These are phyloP conservation scores for Rhorus exstirpatorius DNA, from an alignment of 2,888 invertebrate genomes.

Conservation along the genomic window DNA sequence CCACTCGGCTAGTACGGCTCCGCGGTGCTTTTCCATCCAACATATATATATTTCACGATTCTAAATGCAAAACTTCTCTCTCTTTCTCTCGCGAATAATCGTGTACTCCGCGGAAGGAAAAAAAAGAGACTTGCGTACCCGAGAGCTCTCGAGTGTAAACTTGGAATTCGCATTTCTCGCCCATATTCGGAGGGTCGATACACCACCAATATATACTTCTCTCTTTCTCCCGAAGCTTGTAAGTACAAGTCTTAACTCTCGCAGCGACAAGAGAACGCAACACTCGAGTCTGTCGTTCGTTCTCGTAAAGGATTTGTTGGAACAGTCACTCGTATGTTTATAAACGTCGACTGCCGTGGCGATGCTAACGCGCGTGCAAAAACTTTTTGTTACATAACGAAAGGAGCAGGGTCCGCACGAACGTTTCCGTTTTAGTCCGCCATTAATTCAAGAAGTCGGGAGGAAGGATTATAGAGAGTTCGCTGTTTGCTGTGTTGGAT, in stretches of 20 bases:
- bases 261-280: conserved; percentile 59
- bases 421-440: conserved; percentile 55
- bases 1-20: not conserved
- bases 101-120: conserved; percentile 37
- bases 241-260: conserved; percentile 78
- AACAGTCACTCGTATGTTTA: conserved; percentile 65
- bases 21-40: not conserved
- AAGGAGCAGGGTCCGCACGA: conserved; percentile 23
- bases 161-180: conserved; percentile 83
- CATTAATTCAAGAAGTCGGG: conserved; percentile 44
- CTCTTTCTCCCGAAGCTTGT: conserved; percentile 50
- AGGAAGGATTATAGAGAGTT: conserved; percentile 19
- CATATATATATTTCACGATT: conserved; percentile 17
- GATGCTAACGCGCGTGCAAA: conserved; percentile 39
- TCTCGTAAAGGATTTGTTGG: conserved; percentile 67
- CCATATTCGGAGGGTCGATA: conserved; percentile 81
- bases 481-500: conserved; percentile 45
- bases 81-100: conserved; percentile 27
- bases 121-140: conserved; percentile 48
- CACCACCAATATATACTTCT: conserved; percentile 52
- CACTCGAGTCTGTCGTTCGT: conserved; percentile 52
- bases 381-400: conserved; percentile 25
- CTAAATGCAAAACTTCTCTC: conserved; percentile 4
- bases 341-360: conserved; percentile 48
- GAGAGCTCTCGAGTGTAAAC: conserved; percentile 71